These are phyloP conservation scores for Hemistola chrysoprasaria DNA, from an alignment of 2,888 invertebrate genomes.

Conservation along the genomic window DNA sequence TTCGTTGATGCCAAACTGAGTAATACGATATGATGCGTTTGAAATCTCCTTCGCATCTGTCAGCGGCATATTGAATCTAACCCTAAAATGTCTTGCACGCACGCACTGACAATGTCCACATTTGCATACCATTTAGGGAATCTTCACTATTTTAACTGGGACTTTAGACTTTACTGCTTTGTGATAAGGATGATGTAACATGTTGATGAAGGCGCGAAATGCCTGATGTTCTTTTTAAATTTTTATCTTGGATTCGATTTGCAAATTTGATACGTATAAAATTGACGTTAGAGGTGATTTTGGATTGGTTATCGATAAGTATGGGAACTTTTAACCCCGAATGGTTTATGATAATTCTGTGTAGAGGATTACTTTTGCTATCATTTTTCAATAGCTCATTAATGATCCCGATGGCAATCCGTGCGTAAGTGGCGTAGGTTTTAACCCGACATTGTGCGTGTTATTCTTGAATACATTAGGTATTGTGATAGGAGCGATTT, in stretches of 20 bases:
- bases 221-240: constrained; percentile 49
- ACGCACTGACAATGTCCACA: constrained; percentile 48
- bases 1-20: constrained; percentile 5
- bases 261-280: constrained; percentile 5
- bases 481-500: constrained; percentile 74
- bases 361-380: constrained; percentile 74
- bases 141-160: constrained; percentile 25
- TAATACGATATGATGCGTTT: constrained; percentile 55
- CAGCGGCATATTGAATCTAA: constrained; percentile 67
- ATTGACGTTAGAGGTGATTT: constrained; percentile 24
- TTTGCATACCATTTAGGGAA: constrained; percentile 74
- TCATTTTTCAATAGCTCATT: constrained; percentile 83
- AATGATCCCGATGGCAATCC: constrained; percentile 61
- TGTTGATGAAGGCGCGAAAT: constrained; percentile 34
- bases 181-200: constrained; percentile 23
- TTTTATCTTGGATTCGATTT: constrained; percentile 7
- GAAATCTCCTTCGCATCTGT: constrained; percentile 66
- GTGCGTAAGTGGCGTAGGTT: constrained; percentile 67
- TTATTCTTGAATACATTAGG: constrained; percentile 51
- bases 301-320: constrained; percentile 29
- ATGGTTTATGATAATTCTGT: constrained; percentile 72
- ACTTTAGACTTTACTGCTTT: constrained; percentile 30
- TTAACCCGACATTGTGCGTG: constrained; percentile 49
- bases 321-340: constrained; percentile 65
- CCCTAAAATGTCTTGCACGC: constrained; percentile 52